Evolutionary conservation across 2,113 vertebrate species (phyloP).

Genomic region (Nibea albiflora): DNA sequence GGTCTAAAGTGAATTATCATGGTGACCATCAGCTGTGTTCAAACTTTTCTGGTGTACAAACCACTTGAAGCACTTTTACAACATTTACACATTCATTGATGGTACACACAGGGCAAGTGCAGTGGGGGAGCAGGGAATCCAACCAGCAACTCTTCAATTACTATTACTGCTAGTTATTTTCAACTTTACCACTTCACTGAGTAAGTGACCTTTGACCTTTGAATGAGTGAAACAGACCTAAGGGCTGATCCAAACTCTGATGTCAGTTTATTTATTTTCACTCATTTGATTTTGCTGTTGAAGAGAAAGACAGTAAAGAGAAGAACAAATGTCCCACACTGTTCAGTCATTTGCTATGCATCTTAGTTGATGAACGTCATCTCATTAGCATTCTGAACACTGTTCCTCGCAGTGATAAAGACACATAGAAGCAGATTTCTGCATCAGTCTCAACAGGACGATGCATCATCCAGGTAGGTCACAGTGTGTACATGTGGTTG

Average conservation of each 20-base stretch:
- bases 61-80: too few species aligned
- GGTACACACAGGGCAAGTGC: too few species aligned
- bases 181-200: too few species aligned
- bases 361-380: neutral
- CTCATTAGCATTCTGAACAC: neutral
- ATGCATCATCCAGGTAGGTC: constrained; percentile 5
- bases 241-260: neutral
- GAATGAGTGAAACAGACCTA: too few species aligned
- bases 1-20: too few species aligned
- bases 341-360: neutral
- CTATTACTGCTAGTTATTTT: too few species aligned
- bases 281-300: neutral
- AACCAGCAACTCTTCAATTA: too few species aligned
- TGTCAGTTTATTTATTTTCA: neutral
- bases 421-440: neutral
- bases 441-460: constrained; percentile 9
- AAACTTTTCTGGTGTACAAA: too few species aligned
- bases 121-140: too few species aligned
- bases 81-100: too few species aligned
- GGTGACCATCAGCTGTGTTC: too few species aligned
- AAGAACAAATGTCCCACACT: neutral
- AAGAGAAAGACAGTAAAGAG: neutral
- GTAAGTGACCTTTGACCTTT: too few species aligned
- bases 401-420: neutral
- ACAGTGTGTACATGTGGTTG: neutral